Evolutionary conservation across 2,113 vertebrate genomes (phyloP).

Genomic region (Trichomycterus rosablanca): DNA sequence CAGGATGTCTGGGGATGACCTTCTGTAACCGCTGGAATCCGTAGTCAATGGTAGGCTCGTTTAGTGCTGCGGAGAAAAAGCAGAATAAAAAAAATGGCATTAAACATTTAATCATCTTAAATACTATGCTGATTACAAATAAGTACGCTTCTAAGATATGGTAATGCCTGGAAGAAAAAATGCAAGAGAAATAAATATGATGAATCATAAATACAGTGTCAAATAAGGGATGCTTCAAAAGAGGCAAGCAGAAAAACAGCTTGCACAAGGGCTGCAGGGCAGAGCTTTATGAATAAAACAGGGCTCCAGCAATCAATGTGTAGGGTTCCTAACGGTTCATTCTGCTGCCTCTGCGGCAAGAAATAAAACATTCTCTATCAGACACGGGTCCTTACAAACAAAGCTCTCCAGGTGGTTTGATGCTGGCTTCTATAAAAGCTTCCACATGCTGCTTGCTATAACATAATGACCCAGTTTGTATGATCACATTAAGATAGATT

Average conservation of each 20-base stretch:
- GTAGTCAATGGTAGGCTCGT: slow-evolving; percentile 96
- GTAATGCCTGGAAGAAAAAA: slow-evolving; percentile 1
- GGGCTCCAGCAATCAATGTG: slow-evolving; percentile 23
- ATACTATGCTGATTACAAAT: neutral
- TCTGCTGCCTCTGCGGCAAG: slow-evolving; percentile 13
- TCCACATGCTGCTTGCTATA: too few relatives aligned
- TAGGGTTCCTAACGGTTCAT: slow-evolving; percentile 23
- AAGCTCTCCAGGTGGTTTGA: neutral
- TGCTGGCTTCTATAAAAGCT: neutral
- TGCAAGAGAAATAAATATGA: neutral
- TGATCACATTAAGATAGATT: too few relatives aligned
- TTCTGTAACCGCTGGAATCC: slow-evolving; percentile 97
- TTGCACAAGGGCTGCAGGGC: slow-evolving; percentile 1
- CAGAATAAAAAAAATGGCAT: slow-evolving; percentile 43
- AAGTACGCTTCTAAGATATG: slow-evolving; percentile 1
- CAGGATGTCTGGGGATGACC: slow-evolving; percentile 94
- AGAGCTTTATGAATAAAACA: slow-evolving; percentile 37
- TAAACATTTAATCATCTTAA: too few relatives aligned
- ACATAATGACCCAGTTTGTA: too few relatives aligned
- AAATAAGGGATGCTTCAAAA: slow-evolving; percentile 16
- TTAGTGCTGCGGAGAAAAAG: slow-evolving; percentile 77
- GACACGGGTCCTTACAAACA: slow-evolving; percentile 6
- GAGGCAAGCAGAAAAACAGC: slow-evolving; percentile 11
- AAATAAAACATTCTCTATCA: slow-evolving; percentile 14
- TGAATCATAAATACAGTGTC: slow-evolving; percentile 1